Base-by-base conservation (phyloP, 2,888 invertebrate genomes). In the Erebia palarica region DNA sequence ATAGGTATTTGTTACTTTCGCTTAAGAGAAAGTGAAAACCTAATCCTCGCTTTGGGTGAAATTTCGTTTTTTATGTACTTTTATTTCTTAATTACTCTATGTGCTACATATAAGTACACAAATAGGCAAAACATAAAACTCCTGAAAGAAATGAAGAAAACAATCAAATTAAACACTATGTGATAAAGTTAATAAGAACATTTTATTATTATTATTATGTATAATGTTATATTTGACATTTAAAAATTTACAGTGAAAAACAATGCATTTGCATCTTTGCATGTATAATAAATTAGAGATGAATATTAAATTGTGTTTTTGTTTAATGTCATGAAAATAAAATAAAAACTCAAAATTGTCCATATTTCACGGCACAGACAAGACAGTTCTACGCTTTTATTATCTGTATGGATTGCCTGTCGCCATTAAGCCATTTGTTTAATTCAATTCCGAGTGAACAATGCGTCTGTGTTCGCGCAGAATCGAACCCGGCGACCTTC, bases 401-500 rank as follows among this genome's bases (percentile, higher is more conserved):
- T 58, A 64, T 59, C 13, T 18, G 63, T 42, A 58, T 49, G 53
- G 36, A 18, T 53, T 73, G 68, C 71, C 69, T 70, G 72, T 72
- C 74, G 72, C 70, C 71, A 74, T 73, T 70, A 70, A 74, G 68
- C 68, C 61, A 68, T 74, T 74, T 58, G 66, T 66, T 49, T 69
- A 73, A 73, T 75, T 73, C 73, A 63, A 67, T 73, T 73, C 64
- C 57, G 59, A 71, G 73, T 68, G 73, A 76, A 77, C 77, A 76
- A 77, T 77, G 71, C 72, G 69, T 73, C 74, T 70, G 77, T 76
- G 79, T 83, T 82, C 79, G 79, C 79, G 79, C 74, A 77, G 78
- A 77, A 79, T 80, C 79, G 80, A 82, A 86, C 83, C 77, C 74
- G 88, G 63, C 81, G 90, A 78, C 91, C 91, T 91, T 91, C 88